Percentiles rank a stretch among this genome's conserved stretches.
Evolutionary conservation across 2,888 invertebrate genomes (phyloP).

Genomic region (Hymenopus coronatus): DNA sequence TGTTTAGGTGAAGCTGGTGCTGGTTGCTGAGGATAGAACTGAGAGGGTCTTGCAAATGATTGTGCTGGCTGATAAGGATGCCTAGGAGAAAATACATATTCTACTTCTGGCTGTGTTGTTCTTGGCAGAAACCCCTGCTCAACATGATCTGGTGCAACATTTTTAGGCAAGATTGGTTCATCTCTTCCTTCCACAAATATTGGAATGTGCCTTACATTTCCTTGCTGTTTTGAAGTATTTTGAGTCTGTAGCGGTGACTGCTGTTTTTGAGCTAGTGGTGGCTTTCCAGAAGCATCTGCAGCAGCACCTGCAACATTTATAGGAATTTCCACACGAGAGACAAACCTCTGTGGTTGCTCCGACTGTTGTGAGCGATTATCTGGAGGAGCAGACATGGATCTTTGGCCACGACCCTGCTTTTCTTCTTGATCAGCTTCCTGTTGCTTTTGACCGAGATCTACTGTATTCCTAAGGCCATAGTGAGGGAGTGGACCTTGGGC

Average conservation of each 20-base stretch:
- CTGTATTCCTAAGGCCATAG: conserved; percentile 72
- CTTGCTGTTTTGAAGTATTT: conserved; percentile 38
- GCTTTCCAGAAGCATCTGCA: conserved; percentile 24
- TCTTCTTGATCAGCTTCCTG: conserved; percentile 45
- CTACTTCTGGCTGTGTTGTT: conserved; percentile 24
- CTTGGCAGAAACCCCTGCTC: neutral
- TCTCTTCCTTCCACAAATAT: conserved; percentile 85
- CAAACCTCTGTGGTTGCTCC: conserved; percentile 42
- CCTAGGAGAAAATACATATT: conserved; percentile 26
- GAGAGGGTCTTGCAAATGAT: conserved; percentile 34
- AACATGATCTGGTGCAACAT: conserved; percentile 40
- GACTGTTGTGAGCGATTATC: conserved; percentile 39
- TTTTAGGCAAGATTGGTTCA: conserved; percentile 70
- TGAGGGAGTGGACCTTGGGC: conserved; percentile 52
- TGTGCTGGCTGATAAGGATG: conserved; percentile 28
- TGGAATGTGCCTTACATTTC: conserved; percentile 76
- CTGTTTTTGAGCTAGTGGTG: conserved; percentile 32
- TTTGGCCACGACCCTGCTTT: conserved; percentile 56
- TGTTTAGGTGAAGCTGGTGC: conserved; percentile 31
- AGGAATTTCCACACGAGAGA: conserved; percentile 41
- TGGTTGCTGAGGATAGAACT: conserved; percentile 33
- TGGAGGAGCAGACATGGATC: conserved; percentile 80
- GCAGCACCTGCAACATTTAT: conserved; percentile 34
- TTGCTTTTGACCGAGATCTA: conserved; percentile 61
- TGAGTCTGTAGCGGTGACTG: conserved; percentile 4